Evolutionary conservation across 2,113 vertebrate species (phyloP).

Genomic region (Nematolebias whitei): DNA sequence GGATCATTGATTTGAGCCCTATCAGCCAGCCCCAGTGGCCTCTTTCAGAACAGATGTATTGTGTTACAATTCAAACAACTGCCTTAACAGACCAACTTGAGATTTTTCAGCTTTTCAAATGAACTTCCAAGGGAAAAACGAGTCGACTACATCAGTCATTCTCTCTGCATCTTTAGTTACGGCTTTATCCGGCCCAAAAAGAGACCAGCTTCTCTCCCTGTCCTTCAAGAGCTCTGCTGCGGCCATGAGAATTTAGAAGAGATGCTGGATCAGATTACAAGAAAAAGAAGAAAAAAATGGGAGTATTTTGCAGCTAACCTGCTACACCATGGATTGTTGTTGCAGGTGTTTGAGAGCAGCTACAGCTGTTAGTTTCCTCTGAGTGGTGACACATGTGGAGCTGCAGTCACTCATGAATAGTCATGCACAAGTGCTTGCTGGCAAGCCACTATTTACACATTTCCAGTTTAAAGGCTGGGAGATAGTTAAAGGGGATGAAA

Average conservation of each 20-base stretch:
- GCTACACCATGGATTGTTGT: slow-evolving; percentile 64
- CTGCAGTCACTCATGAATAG: slow-evolving; percentile 20
- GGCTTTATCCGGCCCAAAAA: slow-evolving; percentile 32
- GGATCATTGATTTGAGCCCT: slow-evolving; percentile 10
- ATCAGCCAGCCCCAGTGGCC: background rate
- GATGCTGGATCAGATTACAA: slow-evolving; percentile 54
- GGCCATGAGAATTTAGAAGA: slow-evolving; percentile 33
- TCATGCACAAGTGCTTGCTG: slow-evolving; percentile 14
- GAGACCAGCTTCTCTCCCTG: slow-evolving; percentile 16
- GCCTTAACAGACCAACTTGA: background rate
- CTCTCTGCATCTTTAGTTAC: slow-evolving; percentile 36
- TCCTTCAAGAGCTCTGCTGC: slow-evolving; percentile 21
- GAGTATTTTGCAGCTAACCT: slow-evolving; percentile 52
- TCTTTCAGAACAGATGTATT: background rate
- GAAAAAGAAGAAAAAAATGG: slow-evolving; percentile 17
- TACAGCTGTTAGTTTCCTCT: slow-evolving; percentile 61
- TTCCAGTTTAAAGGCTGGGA: slow-evolving; percentile 37
- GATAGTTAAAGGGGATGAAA: background rate
- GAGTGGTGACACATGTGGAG: slow-evolving; percentile 26
- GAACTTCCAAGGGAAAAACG: slow-evolving; percentile 10
- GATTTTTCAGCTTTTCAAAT: slow-evolving; percentile 37
- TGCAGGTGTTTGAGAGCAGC: slow-evolving; percentile 67
- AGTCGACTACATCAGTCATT: slow-evolving; percentile 26
- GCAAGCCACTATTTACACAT: slow-evolving; percentile 33
- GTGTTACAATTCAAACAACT: slow-evolving; percentile 14